Evolutionary conservation across 2,888 invertebrate genomes (phyloP).

Genomic region (Epistrophella euchroma): DNA sequence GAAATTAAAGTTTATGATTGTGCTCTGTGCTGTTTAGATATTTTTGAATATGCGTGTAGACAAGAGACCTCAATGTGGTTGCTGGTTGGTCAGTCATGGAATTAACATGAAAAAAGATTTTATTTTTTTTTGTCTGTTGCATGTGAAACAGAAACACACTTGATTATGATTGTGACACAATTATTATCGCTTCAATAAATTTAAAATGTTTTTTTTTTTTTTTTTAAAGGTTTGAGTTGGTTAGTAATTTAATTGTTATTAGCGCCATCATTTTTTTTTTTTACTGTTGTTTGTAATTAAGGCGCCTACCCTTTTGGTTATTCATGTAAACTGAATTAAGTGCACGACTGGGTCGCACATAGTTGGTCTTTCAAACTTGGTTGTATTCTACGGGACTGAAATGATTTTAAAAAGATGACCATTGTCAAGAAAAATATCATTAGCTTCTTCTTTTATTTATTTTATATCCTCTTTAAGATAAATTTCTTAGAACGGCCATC

Average conservation of each 20-base stretch:
- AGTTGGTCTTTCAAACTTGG: background rate
- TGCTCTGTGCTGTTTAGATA: background rate
- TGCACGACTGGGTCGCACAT: background rate
- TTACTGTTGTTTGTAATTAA: background rate
- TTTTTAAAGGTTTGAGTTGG: background rate
- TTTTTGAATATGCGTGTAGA: background rate
- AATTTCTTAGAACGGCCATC: too few species aligned
- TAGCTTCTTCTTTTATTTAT: too few species aligned
- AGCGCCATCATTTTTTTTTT: background rate
- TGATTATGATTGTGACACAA: constrained; percentile 17
- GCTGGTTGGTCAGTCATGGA: background rate
- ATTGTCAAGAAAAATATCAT: too few species aligned
- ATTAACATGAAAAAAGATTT: background rate
- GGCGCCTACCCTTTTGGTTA: background rate
- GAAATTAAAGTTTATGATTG: constrained; percentile 26
- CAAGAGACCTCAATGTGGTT: background rate
- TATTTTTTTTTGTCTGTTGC: background rate
- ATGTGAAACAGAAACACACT: constrained; percentile 7
- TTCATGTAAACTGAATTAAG: background rate
- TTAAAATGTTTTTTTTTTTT: background rate
- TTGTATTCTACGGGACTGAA: background rate
- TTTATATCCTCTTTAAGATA: too few species aligned
- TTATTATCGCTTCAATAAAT: constrained; percentile 7
- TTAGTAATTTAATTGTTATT: background rate
- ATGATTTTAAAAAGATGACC: too few species aligned